A percentile compares a stretch with the other conserved stretches of the same genome.
Evolutionary conservation across 2,797 vertebrate species (phyloP).

Genomic region (Coracias cyanogaster): DNA sequence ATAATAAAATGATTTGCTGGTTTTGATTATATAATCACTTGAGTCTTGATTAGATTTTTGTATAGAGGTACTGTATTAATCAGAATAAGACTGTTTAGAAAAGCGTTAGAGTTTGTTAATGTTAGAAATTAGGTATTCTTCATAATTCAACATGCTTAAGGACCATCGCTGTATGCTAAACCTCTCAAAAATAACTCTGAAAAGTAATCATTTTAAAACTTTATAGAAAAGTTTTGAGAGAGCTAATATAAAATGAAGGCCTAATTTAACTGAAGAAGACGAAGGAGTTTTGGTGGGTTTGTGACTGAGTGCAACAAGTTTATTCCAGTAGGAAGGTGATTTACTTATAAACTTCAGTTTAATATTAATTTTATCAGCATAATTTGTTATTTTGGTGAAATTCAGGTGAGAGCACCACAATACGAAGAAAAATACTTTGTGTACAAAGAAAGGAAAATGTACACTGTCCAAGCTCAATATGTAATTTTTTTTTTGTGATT

Average conservation of each 20-base stretch:
- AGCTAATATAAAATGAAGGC: not conserved
- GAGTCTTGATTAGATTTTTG: conserved; percentile 11
- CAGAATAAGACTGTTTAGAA: not conserved
- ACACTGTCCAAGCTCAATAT: accelerated
- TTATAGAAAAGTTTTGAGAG: not conserved
- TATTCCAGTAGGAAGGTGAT: not conserved
- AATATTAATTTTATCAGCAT: not conserved
- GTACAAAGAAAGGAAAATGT: not conserved
- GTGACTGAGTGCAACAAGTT: not conserved
- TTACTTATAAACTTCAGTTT: not conserved
- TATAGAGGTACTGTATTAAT: not conserved
- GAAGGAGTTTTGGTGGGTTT: not conserved
- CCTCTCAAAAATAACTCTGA: not conserved
- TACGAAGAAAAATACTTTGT: not conserved
- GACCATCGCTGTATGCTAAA: not conserved
- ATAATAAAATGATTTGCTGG: not conserved
- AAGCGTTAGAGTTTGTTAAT: not conserved
- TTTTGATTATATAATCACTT: not conserved
- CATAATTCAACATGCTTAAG: not conserved
- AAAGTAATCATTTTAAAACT: not conserved
- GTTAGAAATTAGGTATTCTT: not conserved
- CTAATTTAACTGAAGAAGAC: not conserved
- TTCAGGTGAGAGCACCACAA: not conserved
- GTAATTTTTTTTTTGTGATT: not conserved
- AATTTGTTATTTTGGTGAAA: not conserved